A percentile compares a stretch with the other conserved stretches of the same genome.
phyloP scores from a whole-genome alignment of 2,888 invertebrate species.

The Apodemia hepburni region DNA sequence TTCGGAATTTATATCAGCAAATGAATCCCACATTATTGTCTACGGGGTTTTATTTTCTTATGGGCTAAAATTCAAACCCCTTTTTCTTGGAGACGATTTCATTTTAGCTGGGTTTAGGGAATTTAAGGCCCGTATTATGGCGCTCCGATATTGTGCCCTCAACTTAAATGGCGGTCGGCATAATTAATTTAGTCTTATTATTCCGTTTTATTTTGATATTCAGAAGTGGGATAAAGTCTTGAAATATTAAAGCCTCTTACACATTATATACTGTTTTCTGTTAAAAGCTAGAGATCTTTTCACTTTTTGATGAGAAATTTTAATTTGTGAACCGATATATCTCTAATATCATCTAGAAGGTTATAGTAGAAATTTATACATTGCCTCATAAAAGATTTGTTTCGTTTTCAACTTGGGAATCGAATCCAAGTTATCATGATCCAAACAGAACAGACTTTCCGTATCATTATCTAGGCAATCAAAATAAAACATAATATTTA shows the following conservation, averaged over 20 bases:
- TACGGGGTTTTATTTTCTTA: constrained; percentile 75
- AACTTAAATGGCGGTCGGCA: constrained; percentile 48
- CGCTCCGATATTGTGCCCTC: constrained; percentile 55
- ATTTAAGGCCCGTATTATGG: constrained; percentile 68
- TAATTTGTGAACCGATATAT: too few relatives aligned
- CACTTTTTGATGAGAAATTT: not conserved
- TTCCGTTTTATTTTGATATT: constrained; percentile 62
- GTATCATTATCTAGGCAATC: too few relatives aligned
- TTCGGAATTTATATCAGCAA: constrained; percentile 75
- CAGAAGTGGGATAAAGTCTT: constrained; percentile 43
- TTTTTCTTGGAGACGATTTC: constrained; percentile 74
- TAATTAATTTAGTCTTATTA: constrained; percentile 77
- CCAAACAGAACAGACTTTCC: too few relatives aligned
- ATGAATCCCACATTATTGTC: constrained; percentile 78
- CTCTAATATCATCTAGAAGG: not conserved
- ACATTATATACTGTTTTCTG: too few relatives aligned
- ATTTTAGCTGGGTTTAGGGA: constrained; percentile 78
- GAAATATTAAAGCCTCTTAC: too few relatives aligned
- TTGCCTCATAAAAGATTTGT: too few relatives aligned
- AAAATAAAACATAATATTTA: too few relatives aligned
- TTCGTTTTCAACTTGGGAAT: too few relatives aligned
- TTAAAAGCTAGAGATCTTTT: not conserved
- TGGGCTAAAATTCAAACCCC: constrained; percentile 77
- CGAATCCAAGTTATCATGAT: too few relatives aligned
- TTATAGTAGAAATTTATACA: not conserved